These are phyloP conservation scores for Leucophenga maculata DNA, from an alignment of 2,888 invertebrate genomes.

Conservation along the genomic window DNA sequence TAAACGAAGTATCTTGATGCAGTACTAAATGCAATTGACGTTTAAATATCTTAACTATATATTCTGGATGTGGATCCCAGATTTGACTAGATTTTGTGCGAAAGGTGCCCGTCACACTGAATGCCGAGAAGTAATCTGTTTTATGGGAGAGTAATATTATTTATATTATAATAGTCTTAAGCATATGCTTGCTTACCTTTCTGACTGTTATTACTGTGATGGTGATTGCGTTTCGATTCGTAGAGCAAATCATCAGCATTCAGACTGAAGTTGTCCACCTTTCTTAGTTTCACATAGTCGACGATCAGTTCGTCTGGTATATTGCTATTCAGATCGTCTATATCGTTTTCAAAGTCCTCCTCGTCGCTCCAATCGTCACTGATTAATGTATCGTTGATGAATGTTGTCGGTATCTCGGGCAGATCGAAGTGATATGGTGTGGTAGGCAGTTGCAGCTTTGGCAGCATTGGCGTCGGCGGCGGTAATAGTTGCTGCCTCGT, in stretches of 20 bases:
- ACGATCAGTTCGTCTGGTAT: constrained; percentile 62
- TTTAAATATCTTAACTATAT: constrained; percentile 79
- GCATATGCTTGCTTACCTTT: constrained; percentile 44
- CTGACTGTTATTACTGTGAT: constrained; percentile 46
- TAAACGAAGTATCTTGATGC: constrained; percentile 69
- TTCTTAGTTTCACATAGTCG: constrained; percentile 75
- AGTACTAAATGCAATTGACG: constrained; percentile 66
- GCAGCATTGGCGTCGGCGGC: background rate
- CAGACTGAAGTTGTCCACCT: constrained; percentile 74
- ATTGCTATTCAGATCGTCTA: constrained; percentile 52
- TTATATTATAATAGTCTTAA: background rate
- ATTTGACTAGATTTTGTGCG: constrained; percentile 76
- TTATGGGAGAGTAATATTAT: constrained; percentile 40
- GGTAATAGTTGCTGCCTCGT: background rate
- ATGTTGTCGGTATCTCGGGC: constrained; percentile 44
- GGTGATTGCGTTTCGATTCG: constrained; percentile 71
- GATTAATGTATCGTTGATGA: constrained; percentile 56
- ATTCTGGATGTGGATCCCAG: constrained; percentile 84
- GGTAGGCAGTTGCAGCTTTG: background rate
- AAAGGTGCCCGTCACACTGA: constrained; percentile 79
- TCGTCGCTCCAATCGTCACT: constrained; percentile 50
- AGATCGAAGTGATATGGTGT: constrained; percentile 32
- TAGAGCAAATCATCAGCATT: constrained; percentile 76
- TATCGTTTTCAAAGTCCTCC: constrained; percentile 51
- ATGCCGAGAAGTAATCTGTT: constrained; percentile 68